Conservation (phyloP, 1,140 invertebrate species). For the Eciton burchellii region DNA sequence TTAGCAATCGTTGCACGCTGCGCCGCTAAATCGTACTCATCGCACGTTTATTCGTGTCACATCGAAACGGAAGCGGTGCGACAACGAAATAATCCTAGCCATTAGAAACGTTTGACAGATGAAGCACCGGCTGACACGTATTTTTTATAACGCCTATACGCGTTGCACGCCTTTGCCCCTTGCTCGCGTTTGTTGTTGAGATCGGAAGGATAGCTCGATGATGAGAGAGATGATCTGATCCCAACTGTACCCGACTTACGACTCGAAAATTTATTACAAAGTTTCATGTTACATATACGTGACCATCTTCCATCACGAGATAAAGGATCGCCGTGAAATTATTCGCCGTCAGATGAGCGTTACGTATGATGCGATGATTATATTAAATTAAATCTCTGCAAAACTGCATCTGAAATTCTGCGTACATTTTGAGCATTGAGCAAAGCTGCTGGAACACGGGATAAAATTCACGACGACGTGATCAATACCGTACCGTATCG, state of each 20-base stretch:
- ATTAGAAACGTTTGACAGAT: conserved; percentile 54
- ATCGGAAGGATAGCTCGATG: conserved; percentile 9
- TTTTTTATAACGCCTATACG: conserved; percentile 17
- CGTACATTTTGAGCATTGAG: background rate
- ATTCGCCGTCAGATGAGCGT: too few relatives aligned
- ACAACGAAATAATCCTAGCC: conserved; percentile 55
- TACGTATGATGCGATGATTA: too few relatives aligned
- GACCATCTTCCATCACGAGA: too few relatives aligned
- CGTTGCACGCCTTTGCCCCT: too few relatives aligned
- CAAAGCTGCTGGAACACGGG: background rate
- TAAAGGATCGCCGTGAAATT: too few relatives aligned
- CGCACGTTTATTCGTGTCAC: conserved; percentile 56
- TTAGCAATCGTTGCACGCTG: background rate
- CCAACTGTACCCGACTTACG: background rate
- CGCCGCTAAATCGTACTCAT: conserved; percentile 44
- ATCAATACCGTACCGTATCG: background rate
- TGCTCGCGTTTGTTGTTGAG: too few relatives aligned
- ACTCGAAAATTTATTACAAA: background rate
- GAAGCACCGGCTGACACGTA: conserved; percentile 37
- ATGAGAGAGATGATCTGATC: too few relatives aligned
- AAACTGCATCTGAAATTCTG: conserved; percentile 38
- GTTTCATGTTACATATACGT: background rate
- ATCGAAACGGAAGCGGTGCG: conserved; percentile 51
- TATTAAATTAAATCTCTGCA: too few relatives aligned
- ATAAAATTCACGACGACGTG: background rate